Conservation (phyloP, 2,888 invertebrate species). For the Trichopoda pennipes region DNA sequence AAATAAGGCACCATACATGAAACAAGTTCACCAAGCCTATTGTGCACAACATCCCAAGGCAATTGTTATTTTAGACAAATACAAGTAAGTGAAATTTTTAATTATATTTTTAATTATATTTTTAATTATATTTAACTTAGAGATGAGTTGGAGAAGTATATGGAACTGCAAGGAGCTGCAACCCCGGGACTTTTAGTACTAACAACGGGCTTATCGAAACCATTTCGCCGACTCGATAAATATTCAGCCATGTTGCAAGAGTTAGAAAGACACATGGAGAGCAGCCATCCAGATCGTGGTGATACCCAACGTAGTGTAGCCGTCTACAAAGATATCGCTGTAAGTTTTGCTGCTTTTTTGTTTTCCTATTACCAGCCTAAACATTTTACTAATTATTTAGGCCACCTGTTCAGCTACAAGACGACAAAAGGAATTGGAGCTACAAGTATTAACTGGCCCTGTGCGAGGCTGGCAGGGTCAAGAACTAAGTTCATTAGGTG, state of each 20-base stretch:
- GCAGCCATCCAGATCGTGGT: conserved; percentile 96
- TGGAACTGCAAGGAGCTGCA: conserved; percentile 93
- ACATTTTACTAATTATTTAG: conserved; percentile 81
- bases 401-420: conserved; percentile 92
- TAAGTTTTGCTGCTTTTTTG: conserved; percentile 81
- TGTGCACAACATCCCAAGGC: conserved; percentile 97
- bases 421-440: conserved; percentile 96
- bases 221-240: conserved; percentile 96
- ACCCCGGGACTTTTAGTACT: conserved; percentile 93
- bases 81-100: conserved; percentile 85
- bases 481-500: conserved; percentile 85
- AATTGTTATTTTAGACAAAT: conserved; percentile 94
- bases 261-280: conserved; percentile 96
- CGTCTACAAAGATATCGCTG: conserved; percentile 97
- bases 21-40: conserved; percentile 92
- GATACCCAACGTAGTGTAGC: conserved; percentile 97
- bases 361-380: background rate
- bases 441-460: conserved; percentile 96
- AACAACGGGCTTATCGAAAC: conserved; percentile 96
- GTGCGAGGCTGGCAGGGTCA: conserved; percentile 98
- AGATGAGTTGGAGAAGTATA: conserved; percentile 91
- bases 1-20: conserved; percentile 90
- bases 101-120: background rate
- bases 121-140: conserved; percentile 80
- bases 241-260: conserved; percentile 97